Conservation (phyloP, 2,888 invertebrate genomes). For the Synanthedon andrenaeformis region DNA sequence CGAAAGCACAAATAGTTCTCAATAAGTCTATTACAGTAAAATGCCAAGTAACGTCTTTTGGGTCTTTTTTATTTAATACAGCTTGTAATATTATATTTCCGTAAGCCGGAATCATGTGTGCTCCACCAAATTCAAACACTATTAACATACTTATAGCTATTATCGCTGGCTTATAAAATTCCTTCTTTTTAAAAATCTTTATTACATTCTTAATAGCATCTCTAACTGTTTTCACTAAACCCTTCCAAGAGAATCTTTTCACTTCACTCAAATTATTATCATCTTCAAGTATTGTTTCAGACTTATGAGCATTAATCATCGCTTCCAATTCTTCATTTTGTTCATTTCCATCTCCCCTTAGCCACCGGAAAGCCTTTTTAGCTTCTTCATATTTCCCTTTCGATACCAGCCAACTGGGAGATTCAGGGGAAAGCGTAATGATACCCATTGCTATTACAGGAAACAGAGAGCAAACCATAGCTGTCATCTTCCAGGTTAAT, state of each 20-base stretch:
- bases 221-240: constrained; percentile 27
- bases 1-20: constrained; percentile 71
- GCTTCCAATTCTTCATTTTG: constrained; percentile 53
- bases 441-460: constrained; percentile 61
- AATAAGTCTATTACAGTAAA: constrained; percentile 76
- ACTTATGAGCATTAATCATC: constrained; percentile 50
- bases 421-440: constrained; percentile 70
- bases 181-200: constrained; percentile 56
- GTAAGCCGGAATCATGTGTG: constrained; percentile 60
- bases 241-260: constrained; percentile 24
- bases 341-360: constrained; percentile 63
- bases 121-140: constrained; percentile 61
- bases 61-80: constrained; percentile 39
- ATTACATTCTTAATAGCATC: constrained; percentile 36
- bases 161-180: constrained; percentile 56
- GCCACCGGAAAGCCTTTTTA: constrained; percentile 69
- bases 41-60: constrained; percentile 60
- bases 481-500: constrained; percentile 71
- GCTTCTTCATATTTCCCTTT: constrained; percentile 71
- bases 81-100: constrained; percentile 54
- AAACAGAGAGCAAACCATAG: constrained; percentile 61
- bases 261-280: constrained; percentile 20
- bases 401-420: constrained; percentile 75
- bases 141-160: constrained; percentile 59
- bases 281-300: constrained; percentile 27